Percentiles rank a stretch among this genome's conserved stretches.
Conservation (phyloP, 2,888 invertebrate genomes). For the Yponomeuta cagnagella region DNA sequence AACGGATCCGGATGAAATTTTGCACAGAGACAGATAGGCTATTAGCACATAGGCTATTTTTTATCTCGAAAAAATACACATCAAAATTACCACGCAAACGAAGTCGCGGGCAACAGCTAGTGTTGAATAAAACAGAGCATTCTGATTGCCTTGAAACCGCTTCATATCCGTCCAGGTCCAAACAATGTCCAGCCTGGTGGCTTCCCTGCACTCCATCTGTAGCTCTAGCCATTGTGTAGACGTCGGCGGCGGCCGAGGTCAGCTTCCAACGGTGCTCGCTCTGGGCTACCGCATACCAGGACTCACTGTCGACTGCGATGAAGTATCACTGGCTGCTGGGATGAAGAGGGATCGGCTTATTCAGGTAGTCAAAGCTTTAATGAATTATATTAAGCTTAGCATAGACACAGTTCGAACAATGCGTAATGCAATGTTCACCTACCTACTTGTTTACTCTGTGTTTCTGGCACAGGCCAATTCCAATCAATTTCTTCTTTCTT, state of each 20-base stretch:
- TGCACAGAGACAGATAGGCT: too few relatives aligned
- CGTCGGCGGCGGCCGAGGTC: slow-evolving; percentile 85
- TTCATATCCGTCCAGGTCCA: slow-evolving; percentile 65
- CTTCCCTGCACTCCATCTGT: slow-evolving; percentile 51
- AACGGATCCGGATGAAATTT: too few relatives aligned
- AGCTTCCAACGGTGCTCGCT: slow-evolving; percentile 82
- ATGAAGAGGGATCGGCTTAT: slow-evolving; percentile 78
- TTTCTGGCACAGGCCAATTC: too few relatives aligned
- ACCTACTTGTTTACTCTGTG: too few relatives aligned
- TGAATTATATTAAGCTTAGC: too few relatives aligned
- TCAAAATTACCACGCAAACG: too few relatives aligned
- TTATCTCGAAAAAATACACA: too few relatives aligned
- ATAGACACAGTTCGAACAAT: neutral
- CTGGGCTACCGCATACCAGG: slow-evolving; percentile 83
- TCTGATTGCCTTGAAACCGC: neutral
- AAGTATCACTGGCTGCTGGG: slow-evolving; percentile 61
- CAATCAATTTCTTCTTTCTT: too few relatives aligned
- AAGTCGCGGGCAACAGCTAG: too few relatives aligned
- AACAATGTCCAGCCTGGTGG: slow-evolving; percentile 77
- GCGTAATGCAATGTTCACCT: too few relatives aligned
- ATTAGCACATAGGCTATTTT: too few relatives aligned
- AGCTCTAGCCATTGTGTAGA: slow-evolving; percentile 72
- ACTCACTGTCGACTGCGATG: slow-evolving; percentile 87
- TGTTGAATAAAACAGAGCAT: neutral
- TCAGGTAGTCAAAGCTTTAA: slow-evolving; percentile 43